Base-by-base conservation (phyloP, 2,797 vertebrate species). In the Pogoniulus pusillus region DNA sequence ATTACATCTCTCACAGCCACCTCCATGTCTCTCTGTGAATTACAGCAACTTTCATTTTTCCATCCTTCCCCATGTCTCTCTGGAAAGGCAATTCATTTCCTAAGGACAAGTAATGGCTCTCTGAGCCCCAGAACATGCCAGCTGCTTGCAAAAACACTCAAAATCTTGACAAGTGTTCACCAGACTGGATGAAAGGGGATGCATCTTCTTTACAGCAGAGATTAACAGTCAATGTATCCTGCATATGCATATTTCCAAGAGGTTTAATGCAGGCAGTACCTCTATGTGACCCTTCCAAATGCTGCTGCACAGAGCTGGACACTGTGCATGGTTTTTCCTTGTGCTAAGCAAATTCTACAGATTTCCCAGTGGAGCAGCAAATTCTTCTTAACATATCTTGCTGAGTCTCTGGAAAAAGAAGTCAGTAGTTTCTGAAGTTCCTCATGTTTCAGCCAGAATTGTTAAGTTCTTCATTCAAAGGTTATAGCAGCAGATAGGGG, bases 321-420 rank as follows among this genome's bases (percentile, higher is more conserved):
- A 51, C 15, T 41, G 32, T 3, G 9, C 27, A 35, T n/a, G 41
- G 43, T 2, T 47, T 72, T 91, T 87, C 59, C 75, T 85, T 1
- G 4, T 59, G 54, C 24, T 83, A 91, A 96, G 91, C 80, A 85
- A 90, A 75, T 91, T 69, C 72, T 68, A 32, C 0, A 0, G 53
- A 85, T 94, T 93, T 92, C 85, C 74, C 80, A 82, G 47, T 4
- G 53, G 55, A 70, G 51, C n/a, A 93, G 73, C 64, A 90, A 92
- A 94, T 82, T 91, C 69, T 83, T 89, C 89, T 92, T 64, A 85
- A 59, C 23, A 6, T 6, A 82, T 68, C 77, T 81, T 95, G 85
- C 80, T 59, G 81, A 89, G 88, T 91, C 37, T 76, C 51, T 37
- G 55, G 76, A 90, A 55, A 68, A 79, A 63, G 77, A 23, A 66